These are phyloP conservation scores for Lordiphosa mommai DNA, from an alignment of 1,140 invertebrate genomes.

Conservation along the genomic window DNA sequence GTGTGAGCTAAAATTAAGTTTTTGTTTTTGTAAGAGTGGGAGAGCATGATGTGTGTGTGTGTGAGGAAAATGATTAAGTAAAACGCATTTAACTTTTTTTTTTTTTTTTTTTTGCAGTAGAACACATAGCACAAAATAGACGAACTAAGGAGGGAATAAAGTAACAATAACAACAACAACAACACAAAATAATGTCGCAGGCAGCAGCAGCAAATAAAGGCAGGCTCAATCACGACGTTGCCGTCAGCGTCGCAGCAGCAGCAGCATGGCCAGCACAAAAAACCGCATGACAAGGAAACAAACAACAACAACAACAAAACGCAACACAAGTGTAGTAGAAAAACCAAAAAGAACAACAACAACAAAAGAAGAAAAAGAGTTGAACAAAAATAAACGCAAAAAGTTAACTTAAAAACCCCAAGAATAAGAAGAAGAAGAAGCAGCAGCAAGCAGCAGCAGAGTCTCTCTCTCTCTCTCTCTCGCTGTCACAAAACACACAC, in stretches of 20 bases:
- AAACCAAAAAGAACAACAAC: slow-evolving; percentile 18
- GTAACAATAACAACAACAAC: slow-evolving; percentile 37
- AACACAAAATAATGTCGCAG: slow-evolving; percentile 6
- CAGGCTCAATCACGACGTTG: slow-evolving; percentile 20
- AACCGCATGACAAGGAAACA: slow-evolving; percentile 48
- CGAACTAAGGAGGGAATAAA: slow-evolving; percentile 23
- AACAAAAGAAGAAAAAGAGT: slow-evolving; percentile 19
- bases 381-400: slow-evolving; percentile 2
- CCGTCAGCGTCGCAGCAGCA: slow-evolving; percentile 18
- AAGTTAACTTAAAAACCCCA: slow-evolving; percentile 12
- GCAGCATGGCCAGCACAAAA: slow-evolving; percentile 34
- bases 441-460: slow-evolving; percentile 10
- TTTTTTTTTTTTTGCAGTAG: slow-evolving; percentile 25
- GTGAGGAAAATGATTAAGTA: slow-evolving; percentile 38
- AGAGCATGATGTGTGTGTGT: slow-evolving; percentile 15
- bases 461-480: slow-evolving; percentile 3
- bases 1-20: slow-evolving; percentile 67
- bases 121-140: slow-evolving; percentile 53
- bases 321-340: slow-evolving; percentile 16
- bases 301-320: slow-evolving; percentile 31
- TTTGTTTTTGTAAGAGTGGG: slow-evolving; percentile 57
- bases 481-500: slow-evolving; percentile 7
- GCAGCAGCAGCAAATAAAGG: slow-evolving; percentile 19
- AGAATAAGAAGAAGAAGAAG: slow-evolving; percentile 12
- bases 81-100: slow-evolving; percentile 61